Base-by-base conservation (phyloP, 2,888 invertebrate species). In the Lottia scabra region DNA sequence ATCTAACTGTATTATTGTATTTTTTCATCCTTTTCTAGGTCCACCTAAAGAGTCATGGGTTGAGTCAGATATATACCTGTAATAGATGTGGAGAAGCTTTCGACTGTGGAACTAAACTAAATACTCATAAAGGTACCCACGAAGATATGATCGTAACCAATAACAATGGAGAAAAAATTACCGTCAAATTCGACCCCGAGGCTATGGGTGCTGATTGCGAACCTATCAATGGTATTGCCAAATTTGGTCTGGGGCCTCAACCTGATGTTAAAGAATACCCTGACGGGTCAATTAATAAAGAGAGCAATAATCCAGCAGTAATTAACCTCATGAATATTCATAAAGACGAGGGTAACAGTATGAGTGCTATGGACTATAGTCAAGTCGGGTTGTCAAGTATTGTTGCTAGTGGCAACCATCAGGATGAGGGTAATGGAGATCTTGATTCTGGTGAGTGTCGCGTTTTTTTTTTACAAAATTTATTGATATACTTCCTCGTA, bases 71-170 rank as follows among this genome's bases (percentile, higher is more conserved):
- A 16, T 80, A 79, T 45, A 81, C 83, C 2, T 84, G 84, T 70
- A 78, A 80, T 65, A 75, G 78, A 10, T 84, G 84, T 71, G 84
- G 84, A 0, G 84, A 84, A 68, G 83, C 81, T 12, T 84, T 81
- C 72, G 83, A 83, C 48, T 80, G 79, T n/a, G 75, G 79, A 6
- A 79, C 80, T 10, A 78, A 83, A 68, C 78, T 84, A 66, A 79
- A 83, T 19, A 66, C 75, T 15, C 84, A 84, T 71, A 84, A 81
- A 68, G 75, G 75, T 15, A 76, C 78, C 3, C 84, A 84, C 63
- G 77, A 79, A 56, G 63, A 74, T 19, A 67, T 78, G n/a, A 69
- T 77, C 13, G 77, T 75, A 71, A 78, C 75, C 56, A 67, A 78
- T 43, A 73, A 78, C 45, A 76, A 78, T 12, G 77, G 74, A 4